Evolutionary conservation across 2,888 invertebrate species (phyloP).

Genomic region (Cinara cedri): DNA sequence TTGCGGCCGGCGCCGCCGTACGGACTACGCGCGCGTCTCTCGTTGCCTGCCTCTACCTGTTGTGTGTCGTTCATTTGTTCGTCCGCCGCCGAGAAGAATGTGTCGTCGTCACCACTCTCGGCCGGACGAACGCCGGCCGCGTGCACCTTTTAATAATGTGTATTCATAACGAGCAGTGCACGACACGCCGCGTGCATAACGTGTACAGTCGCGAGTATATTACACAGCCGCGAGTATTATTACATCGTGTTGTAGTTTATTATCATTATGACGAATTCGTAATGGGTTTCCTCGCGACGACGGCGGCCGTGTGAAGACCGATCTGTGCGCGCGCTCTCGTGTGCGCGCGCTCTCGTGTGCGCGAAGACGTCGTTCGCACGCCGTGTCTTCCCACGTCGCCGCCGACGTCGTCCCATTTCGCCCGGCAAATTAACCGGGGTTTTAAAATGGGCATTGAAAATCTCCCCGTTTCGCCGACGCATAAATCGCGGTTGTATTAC

Average conservation of each 20-base stretch:
- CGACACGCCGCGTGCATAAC: too few species aligned
- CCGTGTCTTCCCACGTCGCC: slow-evolving; percentile 26
- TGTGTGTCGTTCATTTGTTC: not conserved
- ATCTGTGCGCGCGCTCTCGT: not conserved
- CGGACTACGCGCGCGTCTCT: too few species aligned
- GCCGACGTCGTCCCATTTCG: too few species aligned
- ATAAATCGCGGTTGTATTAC: too few species aligned
- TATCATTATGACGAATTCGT: slow-evolving; percentile 47
- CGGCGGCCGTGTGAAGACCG: slow-evolving; percentile 48
- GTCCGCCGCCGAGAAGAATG: slow-evolving; percentile 19
- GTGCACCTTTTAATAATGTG: too few species aligned
- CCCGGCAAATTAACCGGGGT: too few species aligned
- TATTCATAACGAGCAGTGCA: too few species aligned
- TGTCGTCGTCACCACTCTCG: slow-evolving; percentile 11
- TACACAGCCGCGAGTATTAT: too few species aligned
- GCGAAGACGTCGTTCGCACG: slow-evolving; percentile 42
- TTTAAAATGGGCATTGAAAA: too few species aligned
- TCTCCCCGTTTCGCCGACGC: too few species aligned
- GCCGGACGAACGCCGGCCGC: too few species aligned
- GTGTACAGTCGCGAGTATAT: not conserved
- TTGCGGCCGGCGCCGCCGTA: not conserved
- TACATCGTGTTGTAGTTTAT: too few species aligned
- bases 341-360: not conserved
- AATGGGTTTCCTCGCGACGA: slow-evolving; percentile 11
- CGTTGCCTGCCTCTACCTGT: slow-evolving; percentile 21